Percentiles rank a stretch among this genome's conserved stretches.
Evolutionary conservation across 1,140 invertebrate species (phyloP).

Genomic region (Drosophila bipectinata): DNA sequence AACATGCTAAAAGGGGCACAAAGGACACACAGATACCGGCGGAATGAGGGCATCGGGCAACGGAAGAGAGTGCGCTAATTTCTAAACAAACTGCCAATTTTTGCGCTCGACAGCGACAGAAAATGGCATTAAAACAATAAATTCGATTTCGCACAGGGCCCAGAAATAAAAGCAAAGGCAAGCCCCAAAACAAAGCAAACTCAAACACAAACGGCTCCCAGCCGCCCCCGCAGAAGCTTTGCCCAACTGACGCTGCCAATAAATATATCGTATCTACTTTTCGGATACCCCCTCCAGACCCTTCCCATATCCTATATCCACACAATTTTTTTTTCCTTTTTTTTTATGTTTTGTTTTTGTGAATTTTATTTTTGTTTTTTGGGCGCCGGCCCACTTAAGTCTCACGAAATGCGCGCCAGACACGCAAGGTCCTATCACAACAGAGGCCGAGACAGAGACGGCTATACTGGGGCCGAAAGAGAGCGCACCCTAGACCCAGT

Average conservation of each 20-base stretch:
- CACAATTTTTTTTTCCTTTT: conserved; percentile 3
- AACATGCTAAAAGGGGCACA: conserved; percentile 53
- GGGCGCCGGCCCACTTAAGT: conserved; percentile 74
- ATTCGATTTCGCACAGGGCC: conserved; percentile 69
- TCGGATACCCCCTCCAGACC: conserved; percentile 25
- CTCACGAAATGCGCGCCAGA: conserved; percentile 69
- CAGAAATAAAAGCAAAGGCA: conserved; percentile 20
- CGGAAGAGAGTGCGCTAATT: conserved; percentile 66
- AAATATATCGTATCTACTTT: conserved; percentile 73
- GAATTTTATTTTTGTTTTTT: conserved; percentile 31
- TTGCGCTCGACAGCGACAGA: conserved; percentile 68
- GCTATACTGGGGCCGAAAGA: neutral
- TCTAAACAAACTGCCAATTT: conserved; percentile 81
- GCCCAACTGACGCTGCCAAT: conserved; percentile 63
- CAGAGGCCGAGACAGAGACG: neutral
- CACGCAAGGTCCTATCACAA: conserved; percentile 57
- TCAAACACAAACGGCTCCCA: conserved; percentile 32
- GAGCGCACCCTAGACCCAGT: conserved; percentile 13
- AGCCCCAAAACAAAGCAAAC: conserved; percentile 42
- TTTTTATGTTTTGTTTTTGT: conserved; percentile 12
- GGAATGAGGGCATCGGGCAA: conserved; percentile 1
- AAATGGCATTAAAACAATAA: conserved; percentile 81
- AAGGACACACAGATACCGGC: neutral
- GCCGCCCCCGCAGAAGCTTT: conserved; percentile 38
- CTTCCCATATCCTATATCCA: conserved; percentile 1